Evolutionary conservation across 2,888 invertebrate genomes (phyloP).

Genomic region (Eupithecia abbreviata): DNA sequence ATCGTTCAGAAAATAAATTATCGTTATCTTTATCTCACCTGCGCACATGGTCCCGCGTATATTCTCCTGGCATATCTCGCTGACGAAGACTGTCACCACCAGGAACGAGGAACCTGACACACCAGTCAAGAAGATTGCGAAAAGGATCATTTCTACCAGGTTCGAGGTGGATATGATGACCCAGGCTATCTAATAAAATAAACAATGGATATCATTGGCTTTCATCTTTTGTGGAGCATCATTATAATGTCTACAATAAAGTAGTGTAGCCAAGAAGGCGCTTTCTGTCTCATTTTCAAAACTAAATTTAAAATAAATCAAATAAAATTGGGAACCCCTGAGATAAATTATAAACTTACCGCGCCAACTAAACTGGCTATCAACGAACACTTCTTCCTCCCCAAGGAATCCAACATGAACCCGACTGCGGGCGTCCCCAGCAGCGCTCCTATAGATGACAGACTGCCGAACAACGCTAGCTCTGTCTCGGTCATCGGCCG

Average conservation of each 20-base stretch:
- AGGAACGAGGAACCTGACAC: conserved; percentile 57
- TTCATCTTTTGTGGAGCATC: neutral
- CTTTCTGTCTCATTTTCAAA: too few species aligned
- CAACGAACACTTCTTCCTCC: conserved; percentile 59
- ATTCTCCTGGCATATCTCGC: conserved; percentile 68
- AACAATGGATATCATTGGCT: neutral
- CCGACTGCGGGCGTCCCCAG: conserved; percentile 59
- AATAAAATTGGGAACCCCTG: too few species aligned
- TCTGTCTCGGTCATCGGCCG: conserved; percentile 65
- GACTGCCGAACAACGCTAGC: conserved; percentile 60
- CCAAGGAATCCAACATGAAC: conserved; percentile 56
- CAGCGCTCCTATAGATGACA: conserved; percentile 63
- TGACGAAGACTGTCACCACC: conserved; percentile 60
- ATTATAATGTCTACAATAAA: neutral
- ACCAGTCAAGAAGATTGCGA: conserved; percentile 63
- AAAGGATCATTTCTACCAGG: conserved; percentile 60
- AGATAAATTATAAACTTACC: conserved; percentile 47
- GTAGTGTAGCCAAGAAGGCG: neutral
- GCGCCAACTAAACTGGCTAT: conserved; percentile 52
- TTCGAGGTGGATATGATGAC: conserved; percentile 51
- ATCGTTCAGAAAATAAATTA: too few species aligned
- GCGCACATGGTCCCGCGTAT: conserved; percentile 68
- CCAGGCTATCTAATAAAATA: conserved; percentile 60
- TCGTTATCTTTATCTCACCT: conserved; percentile 15
- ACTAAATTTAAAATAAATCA: too few species aligned